Percentiles rank a stretch among this genome's conserved stretches.
These are phyloP conservation scores for Zhuqinia jingwanae DNA, from an alignment of 2,888 invertebrate species.

Conservation along the genomic window DNA sequence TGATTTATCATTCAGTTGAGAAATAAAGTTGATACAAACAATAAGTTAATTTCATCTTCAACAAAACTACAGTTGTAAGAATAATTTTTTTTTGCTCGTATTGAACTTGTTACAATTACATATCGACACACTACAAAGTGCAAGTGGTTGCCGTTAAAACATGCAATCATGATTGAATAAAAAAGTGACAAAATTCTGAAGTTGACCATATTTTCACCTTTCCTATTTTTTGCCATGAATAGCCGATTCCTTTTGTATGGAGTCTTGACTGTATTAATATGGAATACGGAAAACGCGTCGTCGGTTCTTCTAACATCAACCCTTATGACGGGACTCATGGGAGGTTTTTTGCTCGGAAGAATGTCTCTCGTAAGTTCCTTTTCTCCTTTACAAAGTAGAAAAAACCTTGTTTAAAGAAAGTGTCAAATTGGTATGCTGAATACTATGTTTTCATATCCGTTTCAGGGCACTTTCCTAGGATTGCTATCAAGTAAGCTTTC, in stretches of 20 bases:
- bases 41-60: too few species aligned
- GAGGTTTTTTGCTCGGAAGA: conserved; percentile 71
- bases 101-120: too few species aligned
- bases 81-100: too few species aligned
- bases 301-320: conserved; percentile 63
- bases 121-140: too few species aligned
- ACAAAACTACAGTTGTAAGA: too few species aligned
- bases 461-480: conserved; percentile 27
- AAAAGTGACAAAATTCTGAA: not conserved
- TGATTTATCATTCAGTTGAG: too few species aligned
- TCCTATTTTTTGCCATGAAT: conserved; percentile 35
- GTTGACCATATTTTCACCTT: not conserved
- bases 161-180: not conserved
- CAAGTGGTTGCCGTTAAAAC: not conserved
- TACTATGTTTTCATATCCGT: not conserved
- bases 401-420: too few species aligned
- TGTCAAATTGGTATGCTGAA: not conserved
- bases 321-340: conserved; percentile 68
- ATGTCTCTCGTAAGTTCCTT: conserved; percentile 63
- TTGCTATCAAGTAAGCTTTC: conserved; percentile 26
- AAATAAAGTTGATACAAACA: too few species aligned
- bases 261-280: conserved; percentile 7
- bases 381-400: too few species aligned
- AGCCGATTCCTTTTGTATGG: not conserved
- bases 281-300: conserved; percentile 1